A percentile compares a stretch with the other conserved stretches of the same genome.
Conservation (phyloP, 2,888 invertebrate genomes). For the Pristionchus fissidentatus region DNA sequence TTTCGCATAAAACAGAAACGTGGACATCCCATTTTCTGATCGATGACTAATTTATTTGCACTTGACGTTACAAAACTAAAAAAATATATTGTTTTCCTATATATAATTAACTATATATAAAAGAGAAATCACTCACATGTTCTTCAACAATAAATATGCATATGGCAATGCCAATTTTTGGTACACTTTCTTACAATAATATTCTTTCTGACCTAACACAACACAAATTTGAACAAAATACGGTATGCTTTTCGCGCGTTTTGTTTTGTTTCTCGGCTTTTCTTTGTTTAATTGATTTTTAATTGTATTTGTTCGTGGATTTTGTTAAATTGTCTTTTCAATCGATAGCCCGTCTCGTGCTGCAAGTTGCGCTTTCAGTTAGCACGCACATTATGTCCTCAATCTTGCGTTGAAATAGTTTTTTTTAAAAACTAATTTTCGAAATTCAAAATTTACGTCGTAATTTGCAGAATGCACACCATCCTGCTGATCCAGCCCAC, state of each 20-base stretch:
- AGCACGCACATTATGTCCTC: too few relatives aligned
- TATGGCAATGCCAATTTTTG: too few relatives aligned
- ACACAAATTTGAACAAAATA: neutral
- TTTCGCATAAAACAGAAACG: too few relatives aligned
- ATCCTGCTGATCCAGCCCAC: slow-evolving; percentile 96
- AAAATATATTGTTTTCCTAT: neutral
- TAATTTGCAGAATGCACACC: slow-evolving; percentile 82
- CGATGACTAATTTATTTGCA: too few relatives aligned
- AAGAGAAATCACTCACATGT: too few relatives aligned
- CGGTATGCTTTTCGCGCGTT: slow-evolving; percentile 7
- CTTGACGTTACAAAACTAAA: neutral
- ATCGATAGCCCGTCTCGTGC: neutral
- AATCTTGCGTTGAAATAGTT: too few relatives aligned
- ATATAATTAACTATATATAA: too few relatives aligned
- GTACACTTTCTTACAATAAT: too few relatives aligned
- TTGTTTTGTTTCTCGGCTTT: neutral
- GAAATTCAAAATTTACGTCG: neutral
- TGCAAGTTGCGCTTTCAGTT: too few relatives aligned
- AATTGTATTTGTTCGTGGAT: neutral
- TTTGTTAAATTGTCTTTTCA: neutral
- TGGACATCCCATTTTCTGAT: too few relatives aligned
- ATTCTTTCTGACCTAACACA: neutral
- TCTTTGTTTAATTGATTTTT: neutral
- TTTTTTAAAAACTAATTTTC: too few relatives aligned
- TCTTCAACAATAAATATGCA: too few relatives aligned